phyloP scores from a whole-genome alignment of 2,888 invertebrate genomes.

The Phanerotoma sp. region DNA sequence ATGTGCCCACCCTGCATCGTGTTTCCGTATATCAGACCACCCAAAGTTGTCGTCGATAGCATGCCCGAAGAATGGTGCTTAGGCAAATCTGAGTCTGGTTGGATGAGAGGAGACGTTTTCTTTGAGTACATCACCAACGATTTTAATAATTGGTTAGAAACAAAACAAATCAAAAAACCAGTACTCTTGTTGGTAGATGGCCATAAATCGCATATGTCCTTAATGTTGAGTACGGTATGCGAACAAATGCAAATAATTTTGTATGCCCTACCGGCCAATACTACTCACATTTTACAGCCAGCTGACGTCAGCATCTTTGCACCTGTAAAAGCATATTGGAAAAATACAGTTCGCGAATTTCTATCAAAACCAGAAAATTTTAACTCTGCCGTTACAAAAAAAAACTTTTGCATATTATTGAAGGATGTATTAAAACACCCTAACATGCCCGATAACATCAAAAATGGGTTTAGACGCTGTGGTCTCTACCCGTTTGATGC shows the following conservation, averaged over 20 bases:
- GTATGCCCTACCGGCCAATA: constrained; percentile 38
- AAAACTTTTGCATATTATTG: not conserved
- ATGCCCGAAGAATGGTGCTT: constrained; percentile 36
- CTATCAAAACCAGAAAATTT: constrained; percentile 36
- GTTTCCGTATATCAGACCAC: constrained; percentile 35
- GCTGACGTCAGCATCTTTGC: constrained; percentile 40
- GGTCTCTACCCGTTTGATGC: not conserved
- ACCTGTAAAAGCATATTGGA: constrained; percentile 39
- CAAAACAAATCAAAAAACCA: constrained; percentile 15
- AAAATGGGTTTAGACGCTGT: constrained; percentile 27
- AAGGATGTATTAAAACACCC: too few relatives aligned
- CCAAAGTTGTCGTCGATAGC: constrained; percentile 39
- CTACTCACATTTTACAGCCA: constrained; percentile 39
- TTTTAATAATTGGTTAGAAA: constrained; percentile 17
- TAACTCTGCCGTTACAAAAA: constrained; percentile 29
- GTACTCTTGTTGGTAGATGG: constrained; percentile 38
- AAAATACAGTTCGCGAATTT: constrained; percentile 35
- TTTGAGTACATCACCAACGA: too few relatives aligned
- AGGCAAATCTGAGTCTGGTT: constrained; percentile 36
- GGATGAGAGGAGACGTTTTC: constrained; percentile 30
- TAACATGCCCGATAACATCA: constrained; percentile 14
- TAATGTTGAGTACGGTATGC: constrained; percentile 36
- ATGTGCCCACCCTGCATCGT: constrained; percentile 39
- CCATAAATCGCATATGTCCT: constrained; percentile 36
- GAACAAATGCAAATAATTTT: constrained; percentile 38